These are phyloP conservation scores for Dorcus parallelipipedus DNA, from an alignment of 2,888 invertebrate genomes.

Conservation along the genomic window DNA sequence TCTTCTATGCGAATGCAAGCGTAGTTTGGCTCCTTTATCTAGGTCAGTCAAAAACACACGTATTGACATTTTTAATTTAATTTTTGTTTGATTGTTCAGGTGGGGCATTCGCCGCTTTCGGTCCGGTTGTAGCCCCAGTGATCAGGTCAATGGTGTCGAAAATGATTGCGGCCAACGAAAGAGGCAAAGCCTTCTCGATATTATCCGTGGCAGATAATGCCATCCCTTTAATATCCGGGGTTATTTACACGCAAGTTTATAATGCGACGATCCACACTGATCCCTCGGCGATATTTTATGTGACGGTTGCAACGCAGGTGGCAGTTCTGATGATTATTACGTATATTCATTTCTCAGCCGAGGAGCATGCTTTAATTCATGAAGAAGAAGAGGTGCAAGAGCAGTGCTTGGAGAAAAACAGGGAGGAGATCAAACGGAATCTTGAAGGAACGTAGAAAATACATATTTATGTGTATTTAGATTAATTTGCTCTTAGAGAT, in stretches of 20 bases:
- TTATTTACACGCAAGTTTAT: slow-evolving; percentile 71
- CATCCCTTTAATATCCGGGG: slow-evolving; percentile 70
- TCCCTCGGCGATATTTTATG: slow-evolving; percentile 65
- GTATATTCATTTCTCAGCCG: slow-evolving; percentile 49
- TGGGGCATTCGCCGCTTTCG: slow-evolving; percentile 70
- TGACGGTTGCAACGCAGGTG: slow-evolving; percentile 69
- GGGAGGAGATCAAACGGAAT: background rate
- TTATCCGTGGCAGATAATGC: slow-evolving; percentile 79
- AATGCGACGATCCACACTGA: slow-evolving; percentile 60
- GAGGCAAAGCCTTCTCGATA: slow-evolving; percentile 75
- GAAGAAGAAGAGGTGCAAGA: slow-evolving; percentile 24
- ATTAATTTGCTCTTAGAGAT: too few species aligned
- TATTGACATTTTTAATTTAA: background rate
- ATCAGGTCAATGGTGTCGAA: slow-evolving; percentile 81
- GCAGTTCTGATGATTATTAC: slow-evolving; percentile 61
- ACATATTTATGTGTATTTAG: too few species aligned
- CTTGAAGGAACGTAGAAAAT: too few species aligned
- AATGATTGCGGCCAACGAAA: slow-evolving; percentile 65
- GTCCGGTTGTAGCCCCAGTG: slow-evolving; percentile 75
- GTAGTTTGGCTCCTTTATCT: slow-evolving; percentile 60
- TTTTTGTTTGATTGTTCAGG: slow-evolving; percentile 48
- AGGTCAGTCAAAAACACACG: slow-evolving; percentile 38
- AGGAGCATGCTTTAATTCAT: slow-evolving; percentile 23
- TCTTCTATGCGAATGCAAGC: slow-evolving; percentile 63
- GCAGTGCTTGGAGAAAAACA: slow-evolving; percentile 7